Percentiles rank a stretch among this genome's conserved stretches.
Evolutionary conservation across 64 coral and sea anemone genomes (phyloP).

Genomic region (Stylophora pistillata): DNA sequence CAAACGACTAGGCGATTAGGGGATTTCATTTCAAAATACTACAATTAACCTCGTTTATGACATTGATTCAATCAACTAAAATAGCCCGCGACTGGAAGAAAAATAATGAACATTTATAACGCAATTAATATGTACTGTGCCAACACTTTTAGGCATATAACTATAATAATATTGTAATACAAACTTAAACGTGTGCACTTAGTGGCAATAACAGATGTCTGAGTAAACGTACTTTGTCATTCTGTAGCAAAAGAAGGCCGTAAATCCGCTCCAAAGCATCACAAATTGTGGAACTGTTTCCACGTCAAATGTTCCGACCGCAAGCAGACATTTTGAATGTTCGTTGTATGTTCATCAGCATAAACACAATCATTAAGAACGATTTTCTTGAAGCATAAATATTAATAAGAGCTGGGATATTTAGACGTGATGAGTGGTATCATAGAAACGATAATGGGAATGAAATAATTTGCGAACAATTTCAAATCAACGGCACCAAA

Average conservation of each 20-base stretch:
- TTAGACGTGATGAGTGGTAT: constrained; percentile 12
- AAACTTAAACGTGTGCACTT: not conserved
- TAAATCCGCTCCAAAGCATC: not conserved
- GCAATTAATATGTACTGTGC: no score
- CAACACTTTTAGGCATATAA: not conserved
- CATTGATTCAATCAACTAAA: not conserved
- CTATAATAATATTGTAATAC: not conserved
- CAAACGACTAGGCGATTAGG: not conserved
- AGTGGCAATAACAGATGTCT: not conserved
- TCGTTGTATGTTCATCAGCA: not conserved
- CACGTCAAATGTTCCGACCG: not conserved
- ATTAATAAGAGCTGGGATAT: constrained; percentile 25
- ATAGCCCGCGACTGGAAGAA: not conserved
- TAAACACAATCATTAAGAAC: not conserved
- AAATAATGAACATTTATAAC: not conserved
- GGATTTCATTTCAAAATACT: no score
- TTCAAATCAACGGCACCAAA: not conserved
- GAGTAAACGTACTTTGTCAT: not conserved
- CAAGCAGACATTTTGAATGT: not conserved
- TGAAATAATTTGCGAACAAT: not conserved
- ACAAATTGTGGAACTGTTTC: not conserved
- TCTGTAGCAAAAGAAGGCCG: not conserved
- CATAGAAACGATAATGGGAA: constrained; percentile 16
- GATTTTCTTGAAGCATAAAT: constrained; percentile 13
- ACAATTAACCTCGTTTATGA: no score